A percentile compares a stretch with the other conserved stretches of the same genome.
These are phyloP conservation scores for Coptodon bakossiorum DNA, from an alignment of 2,113 vertebrate genomes.

Conservation along the genomic window DNA sequence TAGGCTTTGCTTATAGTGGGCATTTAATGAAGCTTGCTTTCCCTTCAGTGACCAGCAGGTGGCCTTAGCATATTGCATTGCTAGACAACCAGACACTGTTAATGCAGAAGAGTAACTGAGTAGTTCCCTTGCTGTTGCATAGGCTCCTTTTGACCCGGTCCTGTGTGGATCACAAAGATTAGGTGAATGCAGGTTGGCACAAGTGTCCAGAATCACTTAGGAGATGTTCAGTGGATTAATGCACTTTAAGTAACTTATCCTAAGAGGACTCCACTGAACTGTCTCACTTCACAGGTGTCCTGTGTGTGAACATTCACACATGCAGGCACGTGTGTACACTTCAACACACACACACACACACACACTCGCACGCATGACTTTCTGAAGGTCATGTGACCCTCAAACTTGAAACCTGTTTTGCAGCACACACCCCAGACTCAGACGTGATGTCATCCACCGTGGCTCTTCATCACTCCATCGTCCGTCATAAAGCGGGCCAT, in stretches of 20 bases:
- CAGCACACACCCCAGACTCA: slow-evolving; percentile 73
- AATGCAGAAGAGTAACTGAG: not conserved
- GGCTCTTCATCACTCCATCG: slow-evolving; percentile 75
- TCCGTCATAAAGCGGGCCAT: slow-evolving; percentile 49
- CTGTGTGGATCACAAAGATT: slow-evolving; percentile 62
- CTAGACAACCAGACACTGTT: not conserved
- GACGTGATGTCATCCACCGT: slow-evolving; percentile 76
- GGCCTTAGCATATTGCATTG: not conserved
- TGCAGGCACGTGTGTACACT: not conserved
- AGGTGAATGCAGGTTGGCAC: slow-evolving; percentile 53
- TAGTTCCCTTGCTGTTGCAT: not conserved
- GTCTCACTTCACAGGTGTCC: not conserved
- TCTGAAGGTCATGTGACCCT: not conserved
- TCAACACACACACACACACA: not conserved
- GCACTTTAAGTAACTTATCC: slow-evolving; percentile 33
- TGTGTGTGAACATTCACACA: not conserved
- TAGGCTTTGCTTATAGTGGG: not conserved
- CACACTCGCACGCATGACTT: not conserved
- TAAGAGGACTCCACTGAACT: slow-evolving; percentile 3
- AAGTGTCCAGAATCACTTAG: slow-evolving; percentile 45
- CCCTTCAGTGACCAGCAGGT: slow-evolving; percentile 13
- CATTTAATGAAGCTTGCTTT: not conserved
- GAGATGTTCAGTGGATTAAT: slow-evolving; percentile 44
- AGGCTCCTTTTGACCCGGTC: not conserved
- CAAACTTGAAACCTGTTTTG: not conserved